Evolutionary conservation across 2,797 vertebrate species (phyloP).

Genomic region (Astyanax mexicanus): DNA sequence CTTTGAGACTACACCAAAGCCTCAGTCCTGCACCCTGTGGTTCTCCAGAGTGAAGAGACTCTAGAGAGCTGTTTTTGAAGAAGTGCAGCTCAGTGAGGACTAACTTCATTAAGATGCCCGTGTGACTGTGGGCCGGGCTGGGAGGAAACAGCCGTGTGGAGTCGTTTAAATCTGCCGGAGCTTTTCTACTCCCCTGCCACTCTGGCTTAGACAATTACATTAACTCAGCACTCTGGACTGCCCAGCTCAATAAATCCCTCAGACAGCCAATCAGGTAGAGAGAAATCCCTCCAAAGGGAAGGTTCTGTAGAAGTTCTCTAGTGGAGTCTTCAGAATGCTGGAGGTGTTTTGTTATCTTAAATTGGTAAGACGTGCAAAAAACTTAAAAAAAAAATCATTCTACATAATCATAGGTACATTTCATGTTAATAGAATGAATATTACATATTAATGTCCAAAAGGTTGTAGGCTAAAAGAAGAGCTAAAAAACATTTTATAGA

Average conservation of each 20-base stretch:
- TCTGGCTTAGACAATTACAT: conserved; percentile 49
- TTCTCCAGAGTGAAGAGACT: neutral
- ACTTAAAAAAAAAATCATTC: too few species aligned
- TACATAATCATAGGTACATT: too few species aligned
- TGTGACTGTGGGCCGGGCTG: conserved; percentile 1
- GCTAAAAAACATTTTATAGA: too few species aligned
- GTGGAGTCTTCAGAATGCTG: neutral
- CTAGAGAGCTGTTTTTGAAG: neutral
- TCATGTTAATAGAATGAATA: too few species aligned
- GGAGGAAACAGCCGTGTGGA: neutral
- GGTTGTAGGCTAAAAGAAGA: neutral
- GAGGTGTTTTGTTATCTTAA: too few species aligned
- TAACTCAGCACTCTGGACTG: conserved; percentile 45
- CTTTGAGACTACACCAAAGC: neutral
- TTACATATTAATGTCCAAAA: too few species aligned
- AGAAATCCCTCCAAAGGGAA: conserved; percentile 16
- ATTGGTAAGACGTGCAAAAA: too few species aligned
- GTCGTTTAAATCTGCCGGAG: conserved; percentile 7
- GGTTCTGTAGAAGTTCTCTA: conserved; percentile 20
- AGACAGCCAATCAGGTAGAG: conserved; percentile 35
- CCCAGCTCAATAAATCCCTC: conserved; percentile 41
- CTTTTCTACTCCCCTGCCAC: conserved; percentile 17
- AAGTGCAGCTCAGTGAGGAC: neutral
- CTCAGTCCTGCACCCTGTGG: neutral
- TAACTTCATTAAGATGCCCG: conserved; percentile 1